Evolutionary conservation across 1,140 invertebrate species (phyloP), one percentile per base, ranked within the genome.

Genomic region (Procambarus virginalis): DNA sequence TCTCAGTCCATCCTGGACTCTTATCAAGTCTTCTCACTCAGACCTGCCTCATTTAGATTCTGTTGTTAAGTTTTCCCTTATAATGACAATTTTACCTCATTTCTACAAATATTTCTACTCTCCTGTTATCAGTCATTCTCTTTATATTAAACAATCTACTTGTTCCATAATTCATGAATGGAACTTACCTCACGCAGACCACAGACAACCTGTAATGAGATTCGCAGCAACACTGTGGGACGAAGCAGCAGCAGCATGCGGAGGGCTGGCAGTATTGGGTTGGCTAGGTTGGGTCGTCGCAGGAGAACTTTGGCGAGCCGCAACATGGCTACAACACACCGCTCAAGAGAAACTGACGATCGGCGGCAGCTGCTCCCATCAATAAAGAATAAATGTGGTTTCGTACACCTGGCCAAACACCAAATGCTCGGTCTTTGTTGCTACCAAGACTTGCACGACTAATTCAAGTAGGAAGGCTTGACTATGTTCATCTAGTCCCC

Each of bases 251-350:
- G 94, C 34, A 98, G 93, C 94, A 98, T 96, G 81, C 93, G 93
- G 3, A 96, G 93, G n/a, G 95, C 95, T 78, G 95, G 95, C n/a
- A 96, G 92, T 60, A 93, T 93, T 87, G 94, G 93, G 70, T 93
- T 92, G n/a, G 94, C 94, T 86, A 95, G 93, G 84, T 98, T 97
- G 93, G 99, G 97, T 87, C 97, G 96, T 9, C 98, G 95, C 95
- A 99, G 96, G 4, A 99, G 94, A 77, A 98, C 95, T 60, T 98
- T 98, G 0, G 97, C 97, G 0, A 99, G 94, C 78, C 98, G 95
- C 8, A 99, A 94, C 83, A 99, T 95, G 0, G 97, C 97, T 3
- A 99, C 97, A 2, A 98, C 96, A 8, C 96, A 96, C 82, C 99
- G 95, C 94, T 99, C 3, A 98, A 93, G 2, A 98, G 94, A 93